Base-by-base conservation (phyloP, 1,140 invertebrate genomes). In the Homalodisca vitripennis region DNA sequence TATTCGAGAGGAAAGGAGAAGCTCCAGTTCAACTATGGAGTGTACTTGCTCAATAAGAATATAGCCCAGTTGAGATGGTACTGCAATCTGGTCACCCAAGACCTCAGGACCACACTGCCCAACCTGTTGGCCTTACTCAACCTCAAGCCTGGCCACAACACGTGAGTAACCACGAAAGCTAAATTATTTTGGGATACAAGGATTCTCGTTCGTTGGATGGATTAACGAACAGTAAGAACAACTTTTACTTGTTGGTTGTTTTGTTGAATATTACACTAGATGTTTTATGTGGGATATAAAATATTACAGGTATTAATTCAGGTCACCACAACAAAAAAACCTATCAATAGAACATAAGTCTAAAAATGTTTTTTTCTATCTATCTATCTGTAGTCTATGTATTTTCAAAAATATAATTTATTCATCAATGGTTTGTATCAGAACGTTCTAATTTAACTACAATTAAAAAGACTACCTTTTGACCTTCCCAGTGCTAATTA, bases 31-130 rank as follows among this genome's bases (percentile, higher is more conserved):
- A 87, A 88, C 73, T 94, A 94, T 80, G 93, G 87, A 51, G 91
- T 94, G 20, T 94, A 90, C 79, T 80, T 95, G 22, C 78, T 95
- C n/a, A 94, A 94, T 74, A 93, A 94, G 81, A 93, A 94, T 79
- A 91, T 95, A 71, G 89, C 90, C 55, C 92, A 94, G 79, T 79
- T 94, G 31, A 80, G 91, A 72, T 92, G 87, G 83, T 87, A 88
- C 70, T 89, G 87, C 74, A 88, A 87, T 3, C 80, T 91, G 66
- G 82, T 85, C 2, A 92, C 89, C 1, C 79, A 80, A 24, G 89
- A 93, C 79, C 81, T 93, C 57, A 79, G 89, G 68, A 82, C 86
- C 46, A 94, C 92, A 0, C 81, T 95, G 74, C 84, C 85, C 0
- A 94, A 93, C 81, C 80, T 94, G 14, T 79, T 85, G 68, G 80